Evolutionary conservation across 2,888 invertebrate genomes (phyloP).

Genomic region (Lampropteryx suffumata): DNA sequence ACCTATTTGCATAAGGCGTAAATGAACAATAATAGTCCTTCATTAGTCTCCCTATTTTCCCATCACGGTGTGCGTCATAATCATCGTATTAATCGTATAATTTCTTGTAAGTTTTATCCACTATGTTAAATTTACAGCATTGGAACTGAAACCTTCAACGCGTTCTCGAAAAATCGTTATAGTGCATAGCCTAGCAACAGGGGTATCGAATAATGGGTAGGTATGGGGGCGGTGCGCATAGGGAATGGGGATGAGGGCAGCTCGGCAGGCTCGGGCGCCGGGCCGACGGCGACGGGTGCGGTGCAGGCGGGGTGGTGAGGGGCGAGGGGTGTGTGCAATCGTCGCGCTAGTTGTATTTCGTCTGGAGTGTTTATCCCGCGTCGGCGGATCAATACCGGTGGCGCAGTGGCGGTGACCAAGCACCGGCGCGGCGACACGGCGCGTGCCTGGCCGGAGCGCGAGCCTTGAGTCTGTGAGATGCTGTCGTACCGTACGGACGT

Average conservation of each 20-base stretch:
- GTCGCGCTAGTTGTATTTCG: constrained; percentile 81
- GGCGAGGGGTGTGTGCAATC: constrained; percentile 75
- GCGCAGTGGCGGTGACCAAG: constrained; percentile 80
- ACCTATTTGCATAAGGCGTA: too few species aligned
- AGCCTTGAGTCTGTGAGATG: constrained; percentile 78
- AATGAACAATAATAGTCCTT: too few species aligned
- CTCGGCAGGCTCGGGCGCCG: constrained; percentile 55
- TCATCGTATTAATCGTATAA: too few species aligned
- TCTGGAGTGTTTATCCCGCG: constrained; percentile 82
- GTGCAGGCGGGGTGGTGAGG: constrained; percentile 54
- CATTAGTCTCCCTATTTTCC: too few species aligned
- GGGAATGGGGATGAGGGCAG: constrained; percentile 52
- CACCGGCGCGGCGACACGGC: constrained; percentile 78
- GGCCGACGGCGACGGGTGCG: constrained; percentile 52
- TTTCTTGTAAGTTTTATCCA: constrained; percentile 3
- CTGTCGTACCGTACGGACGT: constrained; percentile 78
- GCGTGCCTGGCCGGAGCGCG: constrained; percentile 60
- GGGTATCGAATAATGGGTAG: constrained; percentile 46
- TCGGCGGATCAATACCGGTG: constrained; percentile 81
- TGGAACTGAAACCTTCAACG: constrained; percentile 12
- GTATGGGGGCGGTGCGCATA: constrained; percentile 48
- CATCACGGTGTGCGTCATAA: too few species aligned
- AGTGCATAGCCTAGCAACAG: constrained; percentile 58
- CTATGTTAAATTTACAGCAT: constrained; percentile 6
- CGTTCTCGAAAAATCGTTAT: constrained; percentile 38